Conservation (phyloP, 2,797 vertebrate genomes). For the Sebastiscus albofasciatus region DNA sequence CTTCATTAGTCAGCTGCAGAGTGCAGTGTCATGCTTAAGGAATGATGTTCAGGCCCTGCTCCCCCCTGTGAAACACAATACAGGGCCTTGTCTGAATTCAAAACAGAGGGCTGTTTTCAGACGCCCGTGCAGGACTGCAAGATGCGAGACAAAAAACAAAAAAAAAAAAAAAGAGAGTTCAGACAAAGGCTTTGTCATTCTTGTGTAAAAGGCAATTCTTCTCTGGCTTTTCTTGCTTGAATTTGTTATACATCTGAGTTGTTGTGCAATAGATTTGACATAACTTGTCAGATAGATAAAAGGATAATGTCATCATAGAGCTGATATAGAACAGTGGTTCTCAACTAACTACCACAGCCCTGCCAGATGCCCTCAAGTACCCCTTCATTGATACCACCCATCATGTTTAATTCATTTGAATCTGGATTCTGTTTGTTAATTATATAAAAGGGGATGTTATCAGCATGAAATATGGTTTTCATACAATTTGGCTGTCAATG, state of each 20-base stretch:
- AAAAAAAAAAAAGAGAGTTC: not conserved
- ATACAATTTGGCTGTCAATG: not conserved
- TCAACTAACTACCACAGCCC: not conserved
- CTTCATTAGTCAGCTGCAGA: conserved; percentile 79
- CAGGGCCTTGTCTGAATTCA: conserved; percentile 65
- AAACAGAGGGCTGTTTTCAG: conserved; percentile 65
- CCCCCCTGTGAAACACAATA: conserved; percentile 58
- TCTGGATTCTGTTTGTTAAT: not conserved
- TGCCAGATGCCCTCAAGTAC: not conserved
- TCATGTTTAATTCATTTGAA: not conserved
- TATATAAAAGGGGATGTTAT: not conserved
- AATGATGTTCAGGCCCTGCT: conserved; percentile 62
- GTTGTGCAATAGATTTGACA: not conserved
- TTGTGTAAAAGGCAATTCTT: not conserved
- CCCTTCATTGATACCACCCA: not conserved
- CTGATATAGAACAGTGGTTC: not conserved
- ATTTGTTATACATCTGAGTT: not conserved
- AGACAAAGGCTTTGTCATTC: conserved; percentile 34
- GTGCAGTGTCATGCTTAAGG: conserved; percentile 76
- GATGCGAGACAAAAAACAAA: conserved; percentile 3
- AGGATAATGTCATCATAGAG: not conserved
- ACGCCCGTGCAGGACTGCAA: conserved; percentile 9
- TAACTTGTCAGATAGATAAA: not conserved
- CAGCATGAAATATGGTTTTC: not conserved
- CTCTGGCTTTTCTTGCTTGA: not conserved